phyloP scores from a whole-genome alignment of 2,797 vertebrate species.

The Poeciliopsis gracilis region DNA sequence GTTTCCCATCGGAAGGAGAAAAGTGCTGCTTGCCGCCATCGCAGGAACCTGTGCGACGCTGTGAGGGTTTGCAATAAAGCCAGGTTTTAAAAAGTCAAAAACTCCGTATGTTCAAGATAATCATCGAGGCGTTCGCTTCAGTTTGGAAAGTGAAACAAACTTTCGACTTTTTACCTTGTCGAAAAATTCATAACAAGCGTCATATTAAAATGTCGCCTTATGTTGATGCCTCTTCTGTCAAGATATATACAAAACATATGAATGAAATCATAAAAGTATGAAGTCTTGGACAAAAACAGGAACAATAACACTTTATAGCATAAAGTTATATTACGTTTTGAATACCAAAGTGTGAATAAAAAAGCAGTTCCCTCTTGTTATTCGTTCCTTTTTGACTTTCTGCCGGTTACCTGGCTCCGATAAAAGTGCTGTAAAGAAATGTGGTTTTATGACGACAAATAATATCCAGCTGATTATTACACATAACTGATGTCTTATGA shows the following conservation, averaged over 20 bases:
- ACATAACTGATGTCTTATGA: too few species aligned
- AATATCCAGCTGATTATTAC: too few species aligned
- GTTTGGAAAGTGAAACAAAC: neutral
- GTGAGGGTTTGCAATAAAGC: neutral
- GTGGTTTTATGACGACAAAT: too few species aligned
- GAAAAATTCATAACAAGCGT: neutral
- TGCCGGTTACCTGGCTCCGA: too few species aligned
- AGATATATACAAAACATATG: neutral
- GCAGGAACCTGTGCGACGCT: neutral
- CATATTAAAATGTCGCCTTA: neutral
- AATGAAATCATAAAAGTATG: neutral
- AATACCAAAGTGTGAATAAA: neutral
- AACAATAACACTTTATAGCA: neutral
- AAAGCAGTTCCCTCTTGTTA: neutral
- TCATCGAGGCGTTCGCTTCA: neutral
- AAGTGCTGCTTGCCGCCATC: neutral
- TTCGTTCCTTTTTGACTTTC: neutral
- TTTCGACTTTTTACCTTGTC: neutral
- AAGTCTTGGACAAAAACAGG: too few species aligned
- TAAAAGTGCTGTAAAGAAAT: too few species aligned
- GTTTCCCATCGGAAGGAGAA: neutral
- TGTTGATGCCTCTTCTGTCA: neutral
- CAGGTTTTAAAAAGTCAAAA: neutral
- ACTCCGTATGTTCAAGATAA: neutral
- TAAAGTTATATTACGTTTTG: neutral